Evolutionary conservation across 2,888 invertebrate genomes (phyloP), one percentile per base, ranked within the genome.

Genomic region (Altica lythri): DNA sequence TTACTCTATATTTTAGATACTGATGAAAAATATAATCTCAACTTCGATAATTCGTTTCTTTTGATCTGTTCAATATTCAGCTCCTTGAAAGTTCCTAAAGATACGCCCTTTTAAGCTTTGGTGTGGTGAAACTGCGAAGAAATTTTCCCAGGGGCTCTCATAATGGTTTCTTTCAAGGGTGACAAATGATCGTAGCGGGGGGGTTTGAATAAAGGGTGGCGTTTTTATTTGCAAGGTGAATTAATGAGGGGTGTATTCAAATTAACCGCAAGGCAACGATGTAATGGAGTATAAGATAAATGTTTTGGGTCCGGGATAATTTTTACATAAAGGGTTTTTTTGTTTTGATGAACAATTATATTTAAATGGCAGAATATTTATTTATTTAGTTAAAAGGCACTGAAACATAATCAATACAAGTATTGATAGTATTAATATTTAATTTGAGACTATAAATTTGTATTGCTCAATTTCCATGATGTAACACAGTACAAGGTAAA

Each of bases 381-480:
- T 9, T 10, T n/a, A 35, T 12, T 14, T 13, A 13, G 18, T n/a
- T 37, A 19, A n/a, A 10, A 19, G 14, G 37, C 14, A n/a, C n/a
- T n/a, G n/a, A n/a, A n/a, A n/a, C n/a, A n/a, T n/a, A n/a, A n/a
- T n/a, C n/a, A n/a, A 14, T 25, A 13, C 27, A 46, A 34, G 46
- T 46, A 27, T 25, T 9, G 38, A 56, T 47, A 30, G 48, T 48
- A 48, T 59, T 59, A 59, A 56, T 59, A 59, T 53, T 59, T 52
- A 50, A 53, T 53, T 59, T 58, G 61, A 62, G 56, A 53, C 49
- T 64, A 64, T 59, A 63, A 63, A 63, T 57, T n/a, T 54, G 57
- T 55, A 59, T 66, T 66, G 58, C 66, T 62, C 66, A 66, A 66
- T 62, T 55, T 46, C 19, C 50, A 56, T 66, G 65, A 66, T 62